Conservation (phyloP, 2,113 vertebrate species). For the Peromyscus maniculatus region DNA sequence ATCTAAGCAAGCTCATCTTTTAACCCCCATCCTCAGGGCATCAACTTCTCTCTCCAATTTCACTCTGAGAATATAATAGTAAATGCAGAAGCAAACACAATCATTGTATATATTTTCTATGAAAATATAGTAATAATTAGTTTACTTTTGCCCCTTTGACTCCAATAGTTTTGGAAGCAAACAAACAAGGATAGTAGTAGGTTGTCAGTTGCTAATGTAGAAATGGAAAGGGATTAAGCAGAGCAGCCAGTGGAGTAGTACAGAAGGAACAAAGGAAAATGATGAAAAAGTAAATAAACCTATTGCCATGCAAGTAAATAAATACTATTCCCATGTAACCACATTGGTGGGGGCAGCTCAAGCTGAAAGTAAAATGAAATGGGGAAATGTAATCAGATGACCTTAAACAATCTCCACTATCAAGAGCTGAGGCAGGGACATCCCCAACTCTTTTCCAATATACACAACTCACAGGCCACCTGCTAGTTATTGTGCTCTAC, state of each 20-base stretch:
- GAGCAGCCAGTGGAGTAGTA: background rate
- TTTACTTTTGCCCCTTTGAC: background rate
- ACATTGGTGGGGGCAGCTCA: background rate
- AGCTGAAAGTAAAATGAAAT: background rate
- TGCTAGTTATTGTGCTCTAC: slow-evolving; percentile 72
- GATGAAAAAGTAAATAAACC: background rate
- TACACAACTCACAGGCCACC: slow-evolving; percentile 35
- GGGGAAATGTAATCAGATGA: background rate
- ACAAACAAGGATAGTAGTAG: background rate
- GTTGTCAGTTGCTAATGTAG: background rate
- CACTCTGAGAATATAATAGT: background rate
- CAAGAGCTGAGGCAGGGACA: background rate
- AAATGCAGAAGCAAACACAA: background rate
- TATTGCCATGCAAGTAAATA: background rate
- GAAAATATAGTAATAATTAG: background rate
- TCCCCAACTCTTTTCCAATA: background rate
- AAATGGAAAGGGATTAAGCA: background rate
- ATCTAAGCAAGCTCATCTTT: background rate
- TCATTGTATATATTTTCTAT: background rate
- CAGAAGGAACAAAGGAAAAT: background rate
- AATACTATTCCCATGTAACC: background rate
- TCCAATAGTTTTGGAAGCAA: background rate
- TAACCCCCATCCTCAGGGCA: background rate
- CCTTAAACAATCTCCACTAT: background rate
- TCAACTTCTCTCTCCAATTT: background rate